phyloP scores from a whole-genome alignment of 2,113 vertebrate genomes.

The Chaenogobius annularis region DNA sequence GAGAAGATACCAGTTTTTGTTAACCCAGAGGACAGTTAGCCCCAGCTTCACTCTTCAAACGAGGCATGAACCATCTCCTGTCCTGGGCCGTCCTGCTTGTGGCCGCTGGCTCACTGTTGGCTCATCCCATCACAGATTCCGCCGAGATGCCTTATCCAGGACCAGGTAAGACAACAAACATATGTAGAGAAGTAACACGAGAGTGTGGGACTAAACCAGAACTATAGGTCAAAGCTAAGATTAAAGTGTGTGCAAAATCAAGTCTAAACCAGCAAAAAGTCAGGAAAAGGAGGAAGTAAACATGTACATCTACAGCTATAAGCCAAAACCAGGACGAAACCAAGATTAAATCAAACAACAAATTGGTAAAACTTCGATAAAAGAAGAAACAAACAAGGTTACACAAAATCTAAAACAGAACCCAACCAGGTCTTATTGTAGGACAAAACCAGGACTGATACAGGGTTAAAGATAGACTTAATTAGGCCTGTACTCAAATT shows the following conservation, averaged over 20 bases:
- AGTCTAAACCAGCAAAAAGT: too few species aligned
- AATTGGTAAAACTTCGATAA: background rate
- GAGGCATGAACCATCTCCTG: constrained; percentile 67
- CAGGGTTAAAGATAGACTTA: background rate
- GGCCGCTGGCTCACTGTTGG: constrained; percentile 60
- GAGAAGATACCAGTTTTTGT: constrained; percentile 38
- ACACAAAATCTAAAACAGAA: background rate
- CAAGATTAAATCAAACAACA: background rate
- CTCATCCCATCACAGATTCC: constrained; percentile 73
- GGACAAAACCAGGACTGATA: background rate
- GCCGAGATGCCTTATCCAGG: constrained; percentile 70
- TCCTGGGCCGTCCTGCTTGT: constrained; percentile 71
- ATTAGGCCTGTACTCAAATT: too few species aligned
- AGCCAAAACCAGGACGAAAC: too few species aligned
- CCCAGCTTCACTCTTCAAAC: constrained; percentile 31
- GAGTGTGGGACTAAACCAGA: background rate
- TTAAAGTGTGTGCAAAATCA: too few species aligned
- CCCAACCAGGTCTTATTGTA: background rate
- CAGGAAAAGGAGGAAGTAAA: too few species aligned
- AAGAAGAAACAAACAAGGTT: background rate
- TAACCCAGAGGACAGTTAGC: constrained; percentile 37
- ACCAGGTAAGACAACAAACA: constrained; percentile 61
- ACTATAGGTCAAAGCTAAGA: too few species aligned
- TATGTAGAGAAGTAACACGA: background rate
- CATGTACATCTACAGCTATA: too few species aligned